Percentiles rank a stretch among this genome's conserved stretches.
These are phyloP conservation scores for Leptinotarsa peninsularis DNA, from an alignment of 2,888 invertebrate genomes.

Conservation along the genomic window DNA sequence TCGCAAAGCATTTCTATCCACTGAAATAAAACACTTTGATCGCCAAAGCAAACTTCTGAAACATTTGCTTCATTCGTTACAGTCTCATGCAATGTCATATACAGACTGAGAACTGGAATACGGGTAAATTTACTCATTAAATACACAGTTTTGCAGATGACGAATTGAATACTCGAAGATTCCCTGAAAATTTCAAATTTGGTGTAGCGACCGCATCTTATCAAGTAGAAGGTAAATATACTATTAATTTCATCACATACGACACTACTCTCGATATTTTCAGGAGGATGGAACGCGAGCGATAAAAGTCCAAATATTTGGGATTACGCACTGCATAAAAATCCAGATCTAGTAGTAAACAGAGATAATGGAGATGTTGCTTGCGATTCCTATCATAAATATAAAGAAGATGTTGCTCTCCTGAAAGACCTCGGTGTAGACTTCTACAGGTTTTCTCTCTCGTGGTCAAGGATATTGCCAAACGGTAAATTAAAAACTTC, in stretches of 20 bases:
- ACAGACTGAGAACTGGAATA: too few species aligned
- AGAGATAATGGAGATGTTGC: slow-evolving; percentile 75
- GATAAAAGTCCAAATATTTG: slow-evolving; percentile 51
- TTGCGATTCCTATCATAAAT: slow-evolving; percentile 77
- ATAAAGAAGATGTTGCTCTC: slow-evolving; percentile 74
- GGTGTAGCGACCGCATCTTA: slow-evolving; percentile 66
- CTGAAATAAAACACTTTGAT: too few species aligned
- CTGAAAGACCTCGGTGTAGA: slow-evolving; percentile 73
- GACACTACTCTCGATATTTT: neutral
- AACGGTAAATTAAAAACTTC: slow-evolving; percentile 66
- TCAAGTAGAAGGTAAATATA: slow-evolving; percentile 65
- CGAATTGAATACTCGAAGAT: slow-evolving; percentile 27
- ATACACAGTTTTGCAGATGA: slow-evolving; percentile 16
- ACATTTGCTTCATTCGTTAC: too few species aligned
- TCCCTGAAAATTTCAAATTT: slow-evolving; percentile 54
- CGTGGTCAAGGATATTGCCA: slow-evolving; percentile 83
- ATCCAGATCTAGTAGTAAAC: slow-evolving; percentile 69
- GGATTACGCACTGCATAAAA: slow-evolving; percentile 60
- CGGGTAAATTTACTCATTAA: neutral
- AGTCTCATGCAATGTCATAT: too few species aligned
- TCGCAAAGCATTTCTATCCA: too few species aligned
- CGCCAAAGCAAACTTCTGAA: too few species aligned
- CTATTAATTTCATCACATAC: neutral
- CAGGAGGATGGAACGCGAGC: slow-evolving; percentile 62
- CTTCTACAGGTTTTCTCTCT: slow-evolving; percentile 78